Base-by-base conservation (phyloP, 2,797 vertebrate species). In the Microcaecilia unicolor region DNA sequence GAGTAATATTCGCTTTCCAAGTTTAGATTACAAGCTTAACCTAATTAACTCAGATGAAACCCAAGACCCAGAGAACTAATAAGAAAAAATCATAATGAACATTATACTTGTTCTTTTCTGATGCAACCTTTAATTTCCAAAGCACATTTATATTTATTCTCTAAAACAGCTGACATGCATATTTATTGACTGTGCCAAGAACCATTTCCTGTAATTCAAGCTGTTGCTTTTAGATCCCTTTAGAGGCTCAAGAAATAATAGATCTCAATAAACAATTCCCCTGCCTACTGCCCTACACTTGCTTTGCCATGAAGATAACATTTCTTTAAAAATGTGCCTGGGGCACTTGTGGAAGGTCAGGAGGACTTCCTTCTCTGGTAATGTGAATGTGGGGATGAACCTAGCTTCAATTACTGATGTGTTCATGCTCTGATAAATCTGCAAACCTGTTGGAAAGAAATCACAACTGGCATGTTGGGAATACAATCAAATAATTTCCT, bases 281-380 rank as follows among this genome's bases (percentile, higher is more conserved):
- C 34, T 53, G 33, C 18, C 18, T 42, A 21, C 19, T 41, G 45
- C 20, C 28, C 44, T 25, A 22, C 4, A 13, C 10, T 34, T 37
- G 21, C 31, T 18, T 32, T 24, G 48, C 14, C 20, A 28, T 36
- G 30, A 33, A 13, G 43, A 57, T 0, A 25, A 6, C 13, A 13
- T 28, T 40, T 31, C 25, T 19, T 36, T 56, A 6, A 29, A 22
- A 29, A 46, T 21, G 15, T 38, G 46, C 46, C 23, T 29, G 6
- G 15, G 27, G 45, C 21, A 12, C 41, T 58, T 42, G 29, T 42
- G 22, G 52, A 53, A 55, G 55, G 55, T 61, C 52, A 59, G 15
- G 41, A 33, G 39, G 27, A 48, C 22, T 15, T 22, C 28, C 7
- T 4, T 9, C 14, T 28, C 8, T 36, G 31, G 34, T 2, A 23